Percentiles rank a stretch among this genome's conserved stretches.
These are phyloP conservation scores for Papilio glaucus DNA, from an alignment of 1,140 invertebrate species.

Conservation along the genomic window DNA sequence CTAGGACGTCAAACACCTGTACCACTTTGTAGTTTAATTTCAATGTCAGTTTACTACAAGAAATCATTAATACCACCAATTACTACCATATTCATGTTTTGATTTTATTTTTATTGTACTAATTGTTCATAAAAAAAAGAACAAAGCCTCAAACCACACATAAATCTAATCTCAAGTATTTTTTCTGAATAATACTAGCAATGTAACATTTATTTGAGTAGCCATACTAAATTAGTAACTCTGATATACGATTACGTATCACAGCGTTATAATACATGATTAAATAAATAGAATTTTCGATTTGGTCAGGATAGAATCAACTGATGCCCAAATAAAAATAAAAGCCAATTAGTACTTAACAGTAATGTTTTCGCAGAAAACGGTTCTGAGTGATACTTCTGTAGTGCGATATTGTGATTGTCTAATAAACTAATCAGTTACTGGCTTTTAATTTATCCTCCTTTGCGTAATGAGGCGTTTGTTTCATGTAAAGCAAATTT, in stretches of 20 bases:
- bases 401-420: neutral
- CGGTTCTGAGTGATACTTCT: conserved; percentile 1
- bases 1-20: too few relatives aligned
- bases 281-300: conserved; percentile 25
- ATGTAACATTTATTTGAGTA: conserved; percentile 6
- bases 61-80: too few relatives aligned
- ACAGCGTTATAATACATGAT: conserved; percentile 12
- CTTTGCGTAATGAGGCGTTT: too few relatives aligned
- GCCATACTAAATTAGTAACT: neutral
- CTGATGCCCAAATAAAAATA: neutral
- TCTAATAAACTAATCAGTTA: neutral
- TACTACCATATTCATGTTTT: conserved; percentile 28
- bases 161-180: neutral
- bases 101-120: neutral
- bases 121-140: conserved; percentile 8
- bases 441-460: too few relatives aligned
- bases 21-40: too few relatives aligned
- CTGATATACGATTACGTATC: neutral
- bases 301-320: conserved; percentile 26
- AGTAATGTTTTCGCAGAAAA: neutral
- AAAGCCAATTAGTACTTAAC: conserved; percentile 14
- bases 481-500: too few relatives aligned
- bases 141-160: neutral
- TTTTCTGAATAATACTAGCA: neutral
- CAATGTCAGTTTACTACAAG: too few relatives aligned